Percentiles rank a stretch among this genome's conserved stretches.
Evolutionary conservation across 2,888 invertebrate species (phyloP).

Genomic region (Merodon equestris): DNA sequence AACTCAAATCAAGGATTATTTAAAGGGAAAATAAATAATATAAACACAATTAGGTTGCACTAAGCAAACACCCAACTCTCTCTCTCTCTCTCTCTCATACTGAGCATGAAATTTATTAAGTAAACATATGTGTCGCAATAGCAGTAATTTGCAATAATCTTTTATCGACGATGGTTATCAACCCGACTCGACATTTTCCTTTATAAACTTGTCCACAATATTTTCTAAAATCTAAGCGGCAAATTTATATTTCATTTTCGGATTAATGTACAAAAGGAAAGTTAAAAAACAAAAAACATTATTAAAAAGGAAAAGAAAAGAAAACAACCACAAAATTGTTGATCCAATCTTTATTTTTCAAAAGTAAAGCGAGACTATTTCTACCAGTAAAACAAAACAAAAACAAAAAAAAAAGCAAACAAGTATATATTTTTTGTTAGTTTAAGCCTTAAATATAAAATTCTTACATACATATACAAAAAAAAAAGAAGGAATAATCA

Average conservation of each 20-base stretch:
- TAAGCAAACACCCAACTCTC: no score
- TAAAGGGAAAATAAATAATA: constrained; percentile 13
- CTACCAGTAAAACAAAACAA: constrained; percentile 10
- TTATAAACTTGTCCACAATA: no score
- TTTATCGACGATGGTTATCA: no score
- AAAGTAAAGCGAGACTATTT: constrained; percentile 38
- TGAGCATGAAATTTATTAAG: no score
- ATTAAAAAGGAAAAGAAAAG: constrained; percentile 28
- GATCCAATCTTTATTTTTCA: constrained; percentile 65
- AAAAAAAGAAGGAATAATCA: constrained; percentile 24
- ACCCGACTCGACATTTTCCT: no score
- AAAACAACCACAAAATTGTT: constrained; percentile 57
- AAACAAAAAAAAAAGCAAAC: constrained; percentile 35
- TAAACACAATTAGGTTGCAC: no score
- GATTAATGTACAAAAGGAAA: constrained; percentile 65
- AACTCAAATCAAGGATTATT: constrained; percentile 10
- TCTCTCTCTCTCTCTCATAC: no score
- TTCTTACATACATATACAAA: constrained; percentile 66
- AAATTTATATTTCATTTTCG: constrained; percentile 67
- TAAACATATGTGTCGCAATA: no score
- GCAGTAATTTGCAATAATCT: neutral
- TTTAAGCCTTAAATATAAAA: constrained; percentile 63
- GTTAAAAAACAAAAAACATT: no score
- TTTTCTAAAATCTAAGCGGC: constrained; percentile 57
- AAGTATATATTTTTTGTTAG: constrained; percentile 65